Conservation (phyloP, 2,797 vertebrate species). For the Masticophis lateralis region DNA sequence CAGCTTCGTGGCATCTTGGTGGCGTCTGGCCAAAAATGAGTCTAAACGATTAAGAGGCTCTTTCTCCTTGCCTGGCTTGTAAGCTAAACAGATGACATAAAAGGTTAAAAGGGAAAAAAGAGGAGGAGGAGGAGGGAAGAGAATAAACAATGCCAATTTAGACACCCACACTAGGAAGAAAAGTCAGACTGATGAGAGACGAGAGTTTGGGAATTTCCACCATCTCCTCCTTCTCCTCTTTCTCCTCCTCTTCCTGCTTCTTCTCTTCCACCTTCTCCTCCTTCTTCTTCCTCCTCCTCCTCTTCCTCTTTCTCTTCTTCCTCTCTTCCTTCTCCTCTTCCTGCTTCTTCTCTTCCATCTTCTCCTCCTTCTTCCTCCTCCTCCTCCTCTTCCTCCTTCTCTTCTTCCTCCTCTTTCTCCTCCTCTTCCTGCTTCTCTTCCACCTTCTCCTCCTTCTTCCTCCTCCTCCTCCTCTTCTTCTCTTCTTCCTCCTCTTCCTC, state of each 20-base stretch:
- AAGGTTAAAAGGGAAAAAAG: not conserved
- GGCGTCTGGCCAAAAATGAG: not conserved
- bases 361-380: not conserved
- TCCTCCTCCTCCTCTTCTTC: no score
- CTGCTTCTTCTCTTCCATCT: no score
- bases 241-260: fast-evolving
- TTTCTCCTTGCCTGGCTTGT: not conserved
- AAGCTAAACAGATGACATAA: not conserved
- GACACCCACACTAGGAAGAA: not conserved
- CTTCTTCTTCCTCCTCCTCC: not conserved
- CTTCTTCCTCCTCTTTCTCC: fast-evolving
- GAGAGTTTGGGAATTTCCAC: not conserved
- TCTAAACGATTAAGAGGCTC: not conserved
- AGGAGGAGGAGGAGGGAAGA: not conserved
- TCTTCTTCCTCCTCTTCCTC: fast-evolving
- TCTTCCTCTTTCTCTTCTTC: fast-evolving
- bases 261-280: no score
- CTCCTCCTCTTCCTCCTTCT: no score
- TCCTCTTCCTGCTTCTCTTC: fast-evolving
- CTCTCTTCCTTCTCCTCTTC: no score
- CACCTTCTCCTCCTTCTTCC: no score
- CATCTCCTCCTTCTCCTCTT: not conserved
- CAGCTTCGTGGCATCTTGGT: not conserved
- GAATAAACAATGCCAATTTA: not conserved
- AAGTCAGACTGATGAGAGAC: not conserved